phyloP scores from a whole-genome alignment of 2,113 vertebrate genomes.

The Garra rufa region DNA sequence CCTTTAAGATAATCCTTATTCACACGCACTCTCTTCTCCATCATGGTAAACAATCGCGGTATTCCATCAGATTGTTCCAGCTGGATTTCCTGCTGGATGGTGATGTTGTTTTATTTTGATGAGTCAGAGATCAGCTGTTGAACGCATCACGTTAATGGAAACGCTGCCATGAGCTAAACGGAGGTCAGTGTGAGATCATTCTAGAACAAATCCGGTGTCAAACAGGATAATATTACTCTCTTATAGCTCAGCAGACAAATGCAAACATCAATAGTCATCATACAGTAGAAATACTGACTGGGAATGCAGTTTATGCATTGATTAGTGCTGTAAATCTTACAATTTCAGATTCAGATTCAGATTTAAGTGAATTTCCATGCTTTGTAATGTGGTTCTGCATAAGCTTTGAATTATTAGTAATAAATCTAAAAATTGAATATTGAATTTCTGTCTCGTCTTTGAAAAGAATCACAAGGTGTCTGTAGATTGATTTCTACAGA shows the following conservation, averaged over 20 bases:
- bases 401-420: not conserved
- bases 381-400: not conserved
- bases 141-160: conserved; percentile 59
- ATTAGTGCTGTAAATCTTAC: not conserved
- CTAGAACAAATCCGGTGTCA: conserved; percentile 20
- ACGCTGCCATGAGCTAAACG: conserved; percentile 42
- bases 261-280: not conserved
- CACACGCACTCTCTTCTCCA: not conserved
- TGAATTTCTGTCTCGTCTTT: not conserved
- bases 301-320: not conserved
- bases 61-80: not conserved
- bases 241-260: not conserved
- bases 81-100: conserved; percentile 64
- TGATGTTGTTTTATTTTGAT: conserved; percentile 56
- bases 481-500: not conserved
- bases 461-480: not conserved
- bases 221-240: not conserved
- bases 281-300: not conserved
- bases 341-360: not conserved
- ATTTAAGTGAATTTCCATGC: not conserved
- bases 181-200: conserved; percentile 46
- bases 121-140: conserved; percentile 63
- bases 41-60: not conserved
- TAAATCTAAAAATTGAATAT: not conserved
- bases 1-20: not conserved